Evolutionary conservation across 2,113 vertebrate species (phyloP).

Genomic region (Scytalopus superciliaris): DNA sequence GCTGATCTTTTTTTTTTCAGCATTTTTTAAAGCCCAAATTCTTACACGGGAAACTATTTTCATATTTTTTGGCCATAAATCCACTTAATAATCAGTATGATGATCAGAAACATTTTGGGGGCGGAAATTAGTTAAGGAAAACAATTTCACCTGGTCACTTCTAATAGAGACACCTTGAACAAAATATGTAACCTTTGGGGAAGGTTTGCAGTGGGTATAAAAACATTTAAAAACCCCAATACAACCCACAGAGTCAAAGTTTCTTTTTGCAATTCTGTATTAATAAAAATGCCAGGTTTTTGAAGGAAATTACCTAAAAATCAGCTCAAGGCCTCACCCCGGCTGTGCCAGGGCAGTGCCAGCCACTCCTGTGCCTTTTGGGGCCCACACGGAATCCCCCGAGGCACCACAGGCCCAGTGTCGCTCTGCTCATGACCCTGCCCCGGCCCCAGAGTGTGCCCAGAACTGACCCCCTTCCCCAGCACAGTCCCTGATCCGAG

Average conservation of each 20-base stretch:
- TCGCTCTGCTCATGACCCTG: no score
- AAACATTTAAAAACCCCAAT: background rate
- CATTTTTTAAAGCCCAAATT: background rate
- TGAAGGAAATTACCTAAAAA: background rate
- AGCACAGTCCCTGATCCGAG: background rate
- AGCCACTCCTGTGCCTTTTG: background rate
- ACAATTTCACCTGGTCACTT: background rate
- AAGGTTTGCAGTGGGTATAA: background rate
- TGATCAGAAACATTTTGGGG: background rate
- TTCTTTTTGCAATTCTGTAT: background rate
- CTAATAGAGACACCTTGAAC: background rate
- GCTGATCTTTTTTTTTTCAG: background rate
- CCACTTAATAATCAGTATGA: background rate
- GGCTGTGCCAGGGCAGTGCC: fast-evolving
- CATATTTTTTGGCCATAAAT: background rate
- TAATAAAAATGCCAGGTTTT: background rate
- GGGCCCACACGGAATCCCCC: background rate
- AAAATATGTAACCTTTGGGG: background rate
- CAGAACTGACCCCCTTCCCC: background rate
- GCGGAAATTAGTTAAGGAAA: background rate
- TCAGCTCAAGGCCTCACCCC: background rate
- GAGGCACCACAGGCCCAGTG: background rate
- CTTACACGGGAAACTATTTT: background rate
- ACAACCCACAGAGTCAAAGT: background rate
- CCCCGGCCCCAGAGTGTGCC: background rate